Evolutionary conservation across 2,888 invertebrate genomes (phyloP), one percentile per base, ranked within the genome.

Genomic region (Diadegma fenestrale): DNA sequence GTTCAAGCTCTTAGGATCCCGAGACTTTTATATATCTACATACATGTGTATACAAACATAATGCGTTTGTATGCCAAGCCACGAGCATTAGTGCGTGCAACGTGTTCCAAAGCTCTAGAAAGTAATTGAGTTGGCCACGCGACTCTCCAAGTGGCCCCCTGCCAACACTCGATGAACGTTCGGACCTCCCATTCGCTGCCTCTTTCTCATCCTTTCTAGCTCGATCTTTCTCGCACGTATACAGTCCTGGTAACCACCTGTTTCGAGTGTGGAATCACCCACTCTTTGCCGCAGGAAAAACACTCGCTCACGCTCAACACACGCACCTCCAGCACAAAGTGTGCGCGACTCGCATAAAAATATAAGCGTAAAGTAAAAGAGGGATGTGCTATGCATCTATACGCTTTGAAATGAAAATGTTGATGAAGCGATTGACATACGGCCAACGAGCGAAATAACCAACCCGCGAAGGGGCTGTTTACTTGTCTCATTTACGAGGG

Each of bases 101-200:
- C 89, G 85, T 89, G 92, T 90, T 91, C 90, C 88, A 58, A 91
- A 88, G 88, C 90, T 89, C 90, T 91, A 90, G 91, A 91, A 91
- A 93, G 92, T 93, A 93, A 93, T 93, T 92, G 93, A 93, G 92
- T 93, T 90, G 91, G 93, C 91, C 93, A 93, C 93, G 93, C 93
- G 93, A 93, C 93, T 93, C 93, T 91, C 93, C 89, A 89, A 93
- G 93, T 93, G 92, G 90, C 90, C 88, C 90, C 91, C 89, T 89
- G 88, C 89, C 89, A 84, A 87, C 84, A 85, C 86, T 77, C 89
- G 88, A 85, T 88, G 73, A 86, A 83, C 79, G 80, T 72, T 58
- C 77, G 72, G 71, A 72, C 82, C 76, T 72, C 68, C 80, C 75
- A 64, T 64, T 68, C 78, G 63, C 71, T 30, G 64, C 30, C 4